phyloP scores from a whole-genome alignment of 64 coral and sea anemone species.

The Montipora sp. region DNA sequence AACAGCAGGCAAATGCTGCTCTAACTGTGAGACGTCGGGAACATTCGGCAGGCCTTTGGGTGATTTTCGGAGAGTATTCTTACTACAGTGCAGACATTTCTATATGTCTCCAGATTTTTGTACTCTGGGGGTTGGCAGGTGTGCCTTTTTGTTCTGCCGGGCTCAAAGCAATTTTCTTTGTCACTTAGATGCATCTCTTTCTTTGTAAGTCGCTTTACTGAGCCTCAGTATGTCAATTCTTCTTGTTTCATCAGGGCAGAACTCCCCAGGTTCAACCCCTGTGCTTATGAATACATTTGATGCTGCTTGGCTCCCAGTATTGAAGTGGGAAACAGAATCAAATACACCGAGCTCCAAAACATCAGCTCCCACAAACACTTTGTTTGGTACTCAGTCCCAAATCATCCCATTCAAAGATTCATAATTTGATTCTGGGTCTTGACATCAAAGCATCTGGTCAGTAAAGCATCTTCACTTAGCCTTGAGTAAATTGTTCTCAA shows the following conservation, averaged over 20 bases:
- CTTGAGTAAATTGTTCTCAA: no score
- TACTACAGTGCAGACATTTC: no score
- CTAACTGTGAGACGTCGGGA: no score
- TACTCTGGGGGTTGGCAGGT: no score
- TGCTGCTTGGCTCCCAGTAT: slow-evolving; percentile 47
- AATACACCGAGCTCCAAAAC: not conserved
- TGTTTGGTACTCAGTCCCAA: not conserved
- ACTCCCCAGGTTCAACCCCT: slow-evolving; percentile 32
- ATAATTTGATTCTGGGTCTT: slow-evolving; percentile 4
- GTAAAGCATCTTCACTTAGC: no score
- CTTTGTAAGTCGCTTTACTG: not conserved
- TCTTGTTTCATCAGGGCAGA: not conserved
- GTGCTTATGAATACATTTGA: not conserved
- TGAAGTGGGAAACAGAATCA: slow-evolving; percentile 49
- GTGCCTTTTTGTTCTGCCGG: not conserved
- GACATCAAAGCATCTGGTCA: no score
- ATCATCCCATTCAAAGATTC: slow-evolving; percentile 16
- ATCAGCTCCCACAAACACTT: no score
- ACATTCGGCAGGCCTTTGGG: no score
- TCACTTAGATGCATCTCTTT: not conserved
- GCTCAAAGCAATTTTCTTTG: not conserved
- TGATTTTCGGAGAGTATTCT: no score
- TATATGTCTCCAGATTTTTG: no score
- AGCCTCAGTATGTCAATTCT: slow-evolving; percentile 10
- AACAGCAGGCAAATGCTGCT: no score